Conservation (phyloP, 2,113 vertebrate genomes). For the Odocoileus hemionus region DNA sequence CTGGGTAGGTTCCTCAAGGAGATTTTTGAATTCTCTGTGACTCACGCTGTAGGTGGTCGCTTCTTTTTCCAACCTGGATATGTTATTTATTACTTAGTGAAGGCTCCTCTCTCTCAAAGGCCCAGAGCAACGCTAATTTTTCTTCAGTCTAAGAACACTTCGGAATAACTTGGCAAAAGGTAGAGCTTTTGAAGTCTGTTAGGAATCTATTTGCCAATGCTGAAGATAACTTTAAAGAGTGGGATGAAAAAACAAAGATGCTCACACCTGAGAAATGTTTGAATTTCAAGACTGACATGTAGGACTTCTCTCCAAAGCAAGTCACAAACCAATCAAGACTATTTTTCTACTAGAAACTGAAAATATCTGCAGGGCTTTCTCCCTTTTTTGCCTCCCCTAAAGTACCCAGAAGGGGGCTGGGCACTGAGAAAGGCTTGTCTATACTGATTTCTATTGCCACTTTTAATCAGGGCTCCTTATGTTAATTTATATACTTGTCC, state of each 20-base stretch:
- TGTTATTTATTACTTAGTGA: constrained; percentile 62
- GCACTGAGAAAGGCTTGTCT: background rate
- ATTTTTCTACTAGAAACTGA: background rate
- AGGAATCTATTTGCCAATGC: constrained; percentile 2
- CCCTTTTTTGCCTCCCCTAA: background rate
- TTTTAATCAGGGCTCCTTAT: background rate
- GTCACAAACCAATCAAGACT: background rate
- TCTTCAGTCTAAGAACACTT: constrained; percentile 54
- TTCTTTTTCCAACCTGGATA: constrained; percentile 26
- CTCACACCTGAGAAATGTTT: background rate
- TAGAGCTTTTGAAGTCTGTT: background rate
- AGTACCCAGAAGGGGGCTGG: background rate
- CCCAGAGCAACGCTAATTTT: constrained; percentile 60
- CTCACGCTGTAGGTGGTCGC: constrained; percentile 52
- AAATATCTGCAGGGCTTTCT: background rate
- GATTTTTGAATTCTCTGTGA: constrained; percentile 6
- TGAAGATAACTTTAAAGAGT: constrained; percentile 2
- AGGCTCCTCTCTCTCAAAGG: constrained; percentile 43
- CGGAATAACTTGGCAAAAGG: constrained; percentile 37
- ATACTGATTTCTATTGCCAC: background rate
- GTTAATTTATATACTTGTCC: background rate
- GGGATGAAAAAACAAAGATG: background rate
- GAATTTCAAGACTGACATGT: background rate
- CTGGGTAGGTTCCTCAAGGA: background rate
- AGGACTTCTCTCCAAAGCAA: background rate